Conservation (phyloP, 2,797 vertebrate genomes). For the Australoheros facetus region DNA sequence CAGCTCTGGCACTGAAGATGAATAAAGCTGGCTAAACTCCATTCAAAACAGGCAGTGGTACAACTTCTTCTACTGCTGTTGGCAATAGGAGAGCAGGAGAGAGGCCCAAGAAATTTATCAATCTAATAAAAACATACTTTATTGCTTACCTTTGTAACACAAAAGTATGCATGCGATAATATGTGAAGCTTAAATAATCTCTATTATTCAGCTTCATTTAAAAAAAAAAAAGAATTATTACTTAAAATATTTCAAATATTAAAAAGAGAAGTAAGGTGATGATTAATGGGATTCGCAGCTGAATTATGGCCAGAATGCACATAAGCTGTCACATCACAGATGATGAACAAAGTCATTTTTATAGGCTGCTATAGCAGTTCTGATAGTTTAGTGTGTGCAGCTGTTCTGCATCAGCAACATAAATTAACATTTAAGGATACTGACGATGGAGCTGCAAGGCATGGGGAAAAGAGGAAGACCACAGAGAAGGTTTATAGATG, state of each 20-base stretch:
- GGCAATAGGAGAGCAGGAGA: not conserved
- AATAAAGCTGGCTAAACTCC: slow-evolving; percentile 3
- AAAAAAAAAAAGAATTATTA: not conserved
- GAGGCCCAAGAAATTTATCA: not conserved
- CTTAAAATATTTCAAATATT: not conserved
- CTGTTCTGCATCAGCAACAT: not conserved
- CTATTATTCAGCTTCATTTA: not conserved
- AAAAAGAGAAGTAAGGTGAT: not conserved
- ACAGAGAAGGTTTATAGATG: not conserved
- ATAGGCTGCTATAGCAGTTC: not conserved
- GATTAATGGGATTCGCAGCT: not conserved
- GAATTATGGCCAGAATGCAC: not conserved
- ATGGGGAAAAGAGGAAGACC: not conserved
- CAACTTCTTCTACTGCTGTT: not conserved
- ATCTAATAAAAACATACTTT: not conserved
- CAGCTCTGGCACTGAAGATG: not conserved
- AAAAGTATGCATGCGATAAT: not conserved
- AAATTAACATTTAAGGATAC: not conserved
- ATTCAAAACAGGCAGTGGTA: not conserved
- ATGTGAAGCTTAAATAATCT: not conserved
- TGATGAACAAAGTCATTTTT: not conserved
- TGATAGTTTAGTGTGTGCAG: not conserved
- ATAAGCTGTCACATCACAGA: not conserved
- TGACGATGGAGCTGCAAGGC: not conserved
- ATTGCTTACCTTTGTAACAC: not conserved